phyloP scores from a whole-genome alignment of 2,113 vertebrate genomes.

The Irena cyanogastra region DNA sequence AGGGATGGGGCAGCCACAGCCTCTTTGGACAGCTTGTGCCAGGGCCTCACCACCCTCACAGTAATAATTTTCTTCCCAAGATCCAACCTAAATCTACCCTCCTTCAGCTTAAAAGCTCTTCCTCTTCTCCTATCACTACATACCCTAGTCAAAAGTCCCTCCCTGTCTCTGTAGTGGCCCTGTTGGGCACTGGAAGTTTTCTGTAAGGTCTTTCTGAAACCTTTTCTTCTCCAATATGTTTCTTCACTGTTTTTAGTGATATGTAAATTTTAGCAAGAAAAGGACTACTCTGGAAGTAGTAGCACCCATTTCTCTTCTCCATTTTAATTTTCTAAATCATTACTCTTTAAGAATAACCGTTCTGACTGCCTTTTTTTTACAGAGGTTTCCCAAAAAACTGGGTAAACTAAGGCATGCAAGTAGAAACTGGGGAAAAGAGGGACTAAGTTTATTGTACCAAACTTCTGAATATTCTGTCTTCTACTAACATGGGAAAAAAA shows the following conservation, averaged over 20 bases:
- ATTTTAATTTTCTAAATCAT: background rate
- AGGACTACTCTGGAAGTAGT: background rate
- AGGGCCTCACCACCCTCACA: background rate
- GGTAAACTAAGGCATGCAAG: background rate
- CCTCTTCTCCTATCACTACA: background rate
- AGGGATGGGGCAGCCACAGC: background rate
- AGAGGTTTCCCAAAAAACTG: background rate
- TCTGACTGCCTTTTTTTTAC: background rate
- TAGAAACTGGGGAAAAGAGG: background rate
- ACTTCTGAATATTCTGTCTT: background rate
- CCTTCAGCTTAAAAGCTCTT: background rate
- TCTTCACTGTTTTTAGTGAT: background rate
- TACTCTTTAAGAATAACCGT: background rate
- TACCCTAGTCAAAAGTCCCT: background rate
- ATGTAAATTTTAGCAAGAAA: background rate
- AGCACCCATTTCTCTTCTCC: background rate
- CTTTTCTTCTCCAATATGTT: background rate
- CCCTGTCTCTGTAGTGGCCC: background rate
- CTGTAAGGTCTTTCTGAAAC: background rate
- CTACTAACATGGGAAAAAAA: background rate
- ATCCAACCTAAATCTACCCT: background rate
- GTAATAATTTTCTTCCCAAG: background rate
- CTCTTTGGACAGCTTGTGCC: fast-evolving
- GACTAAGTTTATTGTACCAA: background rate
- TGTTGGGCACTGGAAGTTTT: background rate